phyloP scores from a whole-genome alignment of 2,797 vertebrate species.

The Menidia menidia region DNA sequence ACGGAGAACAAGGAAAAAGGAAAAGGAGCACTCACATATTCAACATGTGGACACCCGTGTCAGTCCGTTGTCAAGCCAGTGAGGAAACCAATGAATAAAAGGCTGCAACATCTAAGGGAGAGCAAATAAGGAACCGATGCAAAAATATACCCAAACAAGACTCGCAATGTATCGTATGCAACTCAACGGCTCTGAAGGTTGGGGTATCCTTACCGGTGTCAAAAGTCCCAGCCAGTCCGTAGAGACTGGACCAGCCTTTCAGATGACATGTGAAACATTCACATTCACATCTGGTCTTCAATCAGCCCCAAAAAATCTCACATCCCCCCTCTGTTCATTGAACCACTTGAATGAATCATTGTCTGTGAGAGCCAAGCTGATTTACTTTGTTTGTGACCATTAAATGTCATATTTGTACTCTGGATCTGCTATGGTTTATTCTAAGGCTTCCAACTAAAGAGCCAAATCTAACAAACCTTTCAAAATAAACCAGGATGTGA shows the following conservation, averaged over 20 bases:
- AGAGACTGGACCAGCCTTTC: background rate
- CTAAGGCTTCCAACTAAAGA: too few relatives aligned
- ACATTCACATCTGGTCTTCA: too few relatives aligned
- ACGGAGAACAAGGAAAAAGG: background rate
- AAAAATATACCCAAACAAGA: background rate
- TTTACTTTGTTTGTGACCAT: too few relatives aligned
- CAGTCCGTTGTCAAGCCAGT: background rate
- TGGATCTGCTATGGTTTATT: too few relatives aligned
- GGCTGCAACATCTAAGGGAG: background rate
- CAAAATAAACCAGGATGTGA: too few relatives aligned
- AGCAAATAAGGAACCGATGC: background rate
- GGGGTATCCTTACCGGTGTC: background rate
- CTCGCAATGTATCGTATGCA: background rate
- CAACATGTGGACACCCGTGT: background rate
- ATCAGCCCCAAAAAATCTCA: too few relatives aligned
- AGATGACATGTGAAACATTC: background rate
- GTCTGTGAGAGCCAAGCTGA: too few relatives aligned
- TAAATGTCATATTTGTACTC: too few relatives aligned
- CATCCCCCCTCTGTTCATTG: too few relatives aligned
- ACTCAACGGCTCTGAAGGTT: background rate
- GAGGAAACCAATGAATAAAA: background rate
- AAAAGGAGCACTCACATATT: background rate
- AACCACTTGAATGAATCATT: too few relatives aligned
- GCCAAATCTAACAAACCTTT: too few relatives aligned
- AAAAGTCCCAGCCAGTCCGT: background rate